Base-by-base conservation (phyloP, 2,113 vertebrate species). In the Saguinus midas region DNA sequence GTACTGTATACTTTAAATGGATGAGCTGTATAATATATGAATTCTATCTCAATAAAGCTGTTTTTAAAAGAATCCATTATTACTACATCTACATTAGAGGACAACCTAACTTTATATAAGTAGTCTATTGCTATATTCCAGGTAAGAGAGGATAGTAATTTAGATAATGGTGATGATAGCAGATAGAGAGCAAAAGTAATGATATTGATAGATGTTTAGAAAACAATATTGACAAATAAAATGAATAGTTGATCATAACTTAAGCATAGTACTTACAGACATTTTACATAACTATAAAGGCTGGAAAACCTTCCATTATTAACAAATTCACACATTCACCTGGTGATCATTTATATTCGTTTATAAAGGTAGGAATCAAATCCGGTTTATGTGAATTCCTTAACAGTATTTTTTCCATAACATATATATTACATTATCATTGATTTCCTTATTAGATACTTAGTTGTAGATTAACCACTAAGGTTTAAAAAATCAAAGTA, bases 261-360 rank as follows among this genome's bases (percentile, higher is more conserved):
- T 40, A 85, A 40, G 11, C 40, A 40, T 87, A 84, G 91, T 68
- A 14, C 13, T 87, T 88, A 23, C 6, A 86, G 8, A 52, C 5
- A 64, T 88, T 91, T 94, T 75, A 80, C n/a, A 70, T 73, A 48
- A 90, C 50, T 48, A 50, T 27, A 76, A 91, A 95, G 27, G 79
- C 32, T 55, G 21, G 10, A 8, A 68, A 93, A 55, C 32, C 3
- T 80, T 79, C 16, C 9, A 48, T 88, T 48, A 40, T 40, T 40
- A 3, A 94, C 5, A 76, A 80, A 81, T 57, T 79, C 45, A 92
- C 11, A 50, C 12, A 55, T 87, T 91, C 7, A 52, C 50, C 80
- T 8, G 8, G 1, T 40, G 57, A 90, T 40, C 18, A 21, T 76
- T 70, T 55, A 40, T n/a, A 70, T 64, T 70, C 68, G 64, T 55